phyloP scores from a whole-genome alignment of 2,888 invertebrate genomes.

The Iphiclides podalirius region DNA sequence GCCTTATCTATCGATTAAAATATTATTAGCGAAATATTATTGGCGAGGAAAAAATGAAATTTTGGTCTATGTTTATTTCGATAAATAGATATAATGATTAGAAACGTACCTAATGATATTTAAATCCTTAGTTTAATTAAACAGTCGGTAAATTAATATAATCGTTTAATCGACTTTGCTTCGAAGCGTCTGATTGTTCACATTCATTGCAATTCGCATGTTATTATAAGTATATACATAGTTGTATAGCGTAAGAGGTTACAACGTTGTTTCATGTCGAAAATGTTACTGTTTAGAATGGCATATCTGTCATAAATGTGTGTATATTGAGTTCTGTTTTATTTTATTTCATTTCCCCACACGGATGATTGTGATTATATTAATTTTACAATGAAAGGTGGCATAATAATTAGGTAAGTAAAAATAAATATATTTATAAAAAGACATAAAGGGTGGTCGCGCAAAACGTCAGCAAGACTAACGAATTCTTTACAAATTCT shows the following conservation, averaged over 20 bases:
- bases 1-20: too few species aligned
- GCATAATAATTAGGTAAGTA: too few species aligned
- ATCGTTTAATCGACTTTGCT: neutral
- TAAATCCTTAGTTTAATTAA: neutral
- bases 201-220: slow-evolving; percentile 25
- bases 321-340: slow-evolving; percentile 56
- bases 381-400: too few species aligned
- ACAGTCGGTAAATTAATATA: neutral
- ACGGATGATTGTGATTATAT: too few species aligned
- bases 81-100: neutral
- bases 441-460: too few species aligned
- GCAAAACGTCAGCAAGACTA: too few species aligned
- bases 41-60: neutral
- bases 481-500: too few species aligned
- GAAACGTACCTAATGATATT: neutral
- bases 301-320: slow-evolving; percentile 79
- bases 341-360: slow-evolving; percentile 33
- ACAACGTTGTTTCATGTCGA: slow-evolving; percentile 64
- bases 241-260: slow-evolving; percentile 59
- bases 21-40: neutral
- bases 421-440: too few species aligned
- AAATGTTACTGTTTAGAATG: slow-evolving; percentile 70
- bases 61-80: neutral
- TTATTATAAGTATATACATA: slow-evolving; percentile 42
- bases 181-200: neutral